Evolutionary conservation across 1,140 invertebrate species (phyloP).

Genomic region (Orius laevigatus): DNA sequence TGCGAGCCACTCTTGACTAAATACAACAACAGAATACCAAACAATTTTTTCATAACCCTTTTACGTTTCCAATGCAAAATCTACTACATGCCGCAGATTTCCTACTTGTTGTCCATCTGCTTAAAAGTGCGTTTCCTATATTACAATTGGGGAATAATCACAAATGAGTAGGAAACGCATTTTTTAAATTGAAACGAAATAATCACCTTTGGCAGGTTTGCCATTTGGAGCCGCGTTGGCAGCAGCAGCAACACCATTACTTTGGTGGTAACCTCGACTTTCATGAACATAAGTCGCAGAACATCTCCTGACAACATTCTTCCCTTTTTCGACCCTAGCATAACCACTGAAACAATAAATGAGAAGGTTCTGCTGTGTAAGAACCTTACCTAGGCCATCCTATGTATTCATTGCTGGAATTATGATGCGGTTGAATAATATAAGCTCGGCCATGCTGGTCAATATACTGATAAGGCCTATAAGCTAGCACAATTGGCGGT

Average conservation of each 20-base stretch:
- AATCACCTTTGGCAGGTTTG: conserved; percentile 8
- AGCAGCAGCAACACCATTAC: conserved; percentile 26
- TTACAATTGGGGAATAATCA: too few relatives aligned
- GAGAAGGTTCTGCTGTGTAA: neutral
- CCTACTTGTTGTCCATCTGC: neutral
- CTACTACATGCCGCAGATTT: neutral
- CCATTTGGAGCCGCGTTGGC: conserved; percentile 3
- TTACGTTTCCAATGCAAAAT: conserved; percentile 1
- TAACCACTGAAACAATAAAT: conserved; percentile 8
- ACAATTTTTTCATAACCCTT: neutral
- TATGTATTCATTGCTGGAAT: conserved; percentile 7
- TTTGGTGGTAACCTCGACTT: conserved; percentile 28
- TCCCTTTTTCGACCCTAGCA: conserved; percentile 1
- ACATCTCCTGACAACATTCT: conserved; percentile 7
- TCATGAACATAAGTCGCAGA: conserved; percentile 10
- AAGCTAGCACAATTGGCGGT: conserved; percentile 39
- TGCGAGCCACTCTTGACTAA: conserved; percentile 23
- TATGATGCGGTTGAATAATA: conserved; percentile 34
- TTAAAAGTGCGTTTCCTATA: neutral
- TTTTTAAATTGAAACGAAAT: neutral
- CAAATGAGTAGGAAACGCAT: too few relatives aligned
- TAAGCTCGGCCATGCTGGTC: conserved; percentile 46
- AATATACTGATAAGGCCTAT: conserved; percentile 39
- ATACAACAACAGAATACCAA: neutral
- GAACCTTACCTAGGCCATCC: conserved; percentile 20